Percentiles rank a stretch among this genome's conserved stretches.
Conservation (phyloP, 2,888 invertebrate species). For the Microchrysa polita region DNA sequence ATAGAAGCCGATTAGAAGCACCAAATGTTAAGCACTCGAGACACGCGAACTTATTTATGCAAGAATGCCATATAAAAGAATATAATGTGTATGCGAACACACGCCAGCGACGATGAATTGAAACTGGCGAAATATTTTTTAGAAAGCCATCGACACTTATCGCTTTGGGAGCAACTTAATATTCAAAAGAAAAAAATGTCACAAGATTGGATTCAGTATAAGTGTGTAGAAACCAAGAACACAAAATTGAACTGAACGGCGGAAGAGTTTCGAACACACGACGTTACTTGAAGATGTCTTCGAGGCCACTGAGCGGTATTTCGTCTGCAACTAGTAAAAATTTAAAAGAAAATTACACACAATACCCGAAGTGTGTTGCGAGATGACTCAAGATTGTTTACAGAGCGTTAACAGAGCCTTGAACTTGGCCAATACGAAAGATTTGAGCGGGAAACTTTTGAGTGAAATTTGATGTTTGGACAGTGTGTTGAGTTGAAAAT, state of each 20-base stretch:
- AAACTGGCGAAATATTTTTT: neutral
- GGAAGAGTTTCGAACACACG: constrained; percentile 28
- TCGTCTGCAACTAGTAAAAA: constrained; percentile 49
- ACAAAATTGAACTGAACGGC: neutral
- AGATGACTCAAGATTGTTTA: neutral
- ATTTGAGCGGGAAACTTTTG: neutral
- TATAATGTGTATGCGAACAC: too few species aligned
- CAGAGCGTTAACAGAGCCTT: constrained; percentile 35
- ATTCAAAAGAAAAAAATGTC: constrained; percentile 11
- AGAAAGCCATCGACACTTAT: constrained; percentile 21
- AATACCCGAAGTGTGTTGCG: neutral
- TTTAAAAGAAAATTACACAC: constrained; percentile 37
- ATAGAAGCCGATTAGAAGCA: constrained; percentile 17
- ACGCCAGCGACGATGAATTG: neutral
- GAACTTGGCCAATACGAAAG: constrained; percentile 7
- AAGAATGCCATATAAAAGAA: constrained; percentile 15
- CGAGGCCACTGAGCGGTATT: constrained; percentile 52
- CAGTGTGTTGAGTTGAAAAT: neutral
- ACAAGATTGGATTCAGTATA: neutral
- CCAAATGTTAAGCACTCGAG: neutral
- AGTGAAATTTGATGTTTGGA: neutral
- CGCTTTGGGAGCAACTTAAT: neutral
- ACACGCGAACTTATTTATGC: constrained; percentile 2
- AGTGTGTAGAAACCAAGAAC: neutral
- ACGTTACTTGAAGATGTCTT: constrained; percentile 49